These are phyloP conservation scores for Nyctalus aviator DNA, from an alignment of 2,797 vertebrate genomes.

Conservation along the genomic window DNA sequence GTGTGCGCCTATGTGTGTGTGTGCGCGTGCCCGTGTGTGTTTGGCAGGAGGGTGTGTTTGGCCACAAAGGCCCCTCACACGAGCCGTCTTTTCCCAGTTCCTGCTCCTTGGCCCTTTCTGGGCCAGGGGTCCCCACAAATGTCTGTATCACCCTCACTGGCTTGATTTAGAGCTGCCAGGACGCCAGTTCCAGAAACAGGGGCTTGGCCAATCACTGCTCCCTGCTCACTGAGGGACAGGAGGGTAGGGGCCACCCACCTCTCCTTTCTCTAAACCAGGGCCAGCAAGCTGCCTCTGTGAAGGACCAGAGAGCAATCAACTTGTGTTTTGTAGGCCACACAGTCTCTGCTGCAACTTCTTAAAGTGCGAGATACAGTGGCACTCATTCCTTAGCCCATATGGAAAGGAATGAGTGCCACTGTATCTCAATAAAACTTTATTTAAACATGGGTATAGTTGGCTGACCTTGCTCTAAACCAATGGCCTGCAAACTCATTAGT, in stretches of 20 bases:
- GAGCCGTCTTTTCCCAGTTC: neutral
- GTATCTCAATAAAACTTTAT: constrained; percentile 47
- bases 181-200: neutral
- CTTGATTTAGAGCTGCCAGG: neutral
- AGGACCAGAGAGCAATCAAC: neutral
- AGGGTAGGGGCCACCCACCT: neutral
- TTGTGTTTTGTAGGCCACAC: neutral
- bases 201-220: neutral
- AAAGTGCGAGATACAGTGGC: neutral
- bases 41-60: too few species aligned
- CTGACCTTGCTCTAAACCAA: neutral
- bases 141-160: too few species aligned
- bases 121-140: neutral
- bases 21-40: too few species aligned
- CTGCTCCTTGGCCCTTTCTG: neutral
- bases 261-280: neutral
- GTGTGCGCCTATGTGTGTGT: too few species aligned
- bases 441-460: neutral
- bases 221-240: neutral
- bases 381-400: neutral
- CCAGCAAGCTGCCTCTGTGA: neutral
- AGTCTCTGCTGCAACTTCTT: neutral
- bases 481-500: too few species aligned
- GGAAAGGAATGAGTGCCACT: neutral
- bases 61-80: accelerated